A percentile compares a stretch with the other conserved stretches of the same genome.
These are phyloP conservation scores for Alviniconcha strummeri DNA, from an alignment of 2,888 invertebrate genomes.

Conservation along the genomic window DNA sequence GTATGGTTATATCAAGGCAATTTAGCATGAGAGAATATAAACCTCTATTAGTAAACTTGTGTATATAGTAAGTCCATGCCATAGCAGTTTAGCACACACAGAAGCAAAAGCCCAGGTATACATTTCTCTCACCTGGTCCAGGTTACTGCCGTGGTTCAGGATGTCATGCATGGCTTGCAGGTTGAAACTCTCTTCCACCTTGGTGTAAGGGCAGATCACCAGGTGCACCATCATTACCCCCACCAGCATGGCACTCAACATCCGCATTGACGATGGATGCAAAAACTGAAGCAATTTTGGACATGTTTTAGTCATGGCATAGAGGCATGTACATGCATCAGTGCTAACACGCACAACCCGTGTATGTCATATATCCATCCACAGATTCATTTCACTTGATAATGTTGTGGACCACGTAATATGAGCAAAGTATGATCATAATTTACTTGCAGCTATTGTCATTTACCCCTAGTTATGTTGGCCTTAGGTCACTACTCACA, in stretches of 20 bases:
- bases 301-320: not conserved
- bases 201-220: constrained; percentile 93
- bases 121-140: constrained; percentile 76
- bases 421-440: not conserved
- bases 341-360: not conserved
- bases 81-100: not conserved
- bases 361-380: too few relatives aligned
- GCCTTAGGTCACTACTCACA: too few relatives aligned
- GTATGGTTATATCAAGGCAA: too few relatives aligned
- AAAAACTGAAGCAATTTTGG: not conserved
- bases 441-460: not conserved
- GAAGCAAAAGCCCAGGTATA: not conserved
- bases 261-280: constrained; percentile 21
- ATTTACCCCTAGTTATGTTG: too few relatives aligned
- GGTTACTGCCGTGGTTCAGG: constrained; percentile 83
- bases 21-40: too few relatives aligned
- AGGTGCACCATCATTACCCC: constrained; percentile 73
- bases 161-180: constrained; percentile 98
- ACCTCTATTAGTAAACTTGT: too few relatives aligned
- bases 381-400: too few relatives aligned
- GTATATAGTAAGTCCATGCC: too few relatives aligned
- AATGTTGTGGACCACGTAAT: too few relatives aligned
- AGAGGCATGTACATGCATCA: not conserved
- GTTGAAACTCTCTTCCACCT: constrained; percentile 99
- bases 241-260: constrained; percentile 30